Conservation (phyloP, 2,888 invertebrate species). For the Nowickia ferox region DNA sequence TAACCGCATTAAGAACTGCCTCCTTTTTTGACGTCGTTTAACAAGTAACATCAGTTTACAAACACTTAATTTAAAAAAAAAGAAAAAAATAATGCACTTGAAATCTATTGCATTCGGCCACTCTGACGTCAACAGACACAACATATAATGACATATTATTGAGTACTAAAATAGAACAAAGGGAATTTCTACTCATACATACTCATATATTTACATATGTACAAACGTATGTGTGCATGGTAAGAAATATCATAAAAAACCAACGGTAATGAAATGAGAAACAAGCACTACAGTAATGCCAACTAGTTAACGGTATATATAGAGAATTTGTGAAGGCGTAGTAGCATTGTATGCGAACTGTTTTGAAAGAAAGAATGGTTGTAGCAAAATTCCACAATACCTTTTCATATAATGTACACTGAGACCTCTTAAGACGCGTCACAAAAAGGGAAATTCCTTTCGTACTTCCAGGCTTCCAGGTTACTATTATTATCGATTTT, state of each 20-base stretch:
- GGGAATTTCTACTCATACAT: slow-evolving; percentile 4
- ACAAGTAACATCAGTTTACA: slow-evolving; percentile 8
- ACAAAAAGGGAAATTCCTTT: slow-evolving; percentile 1
- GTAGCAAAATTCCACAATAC: background rate
- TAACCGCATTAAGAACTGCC: background rate
- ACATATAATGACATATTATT: slow-evolving; percentile 38
- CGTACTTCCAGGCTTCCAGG: background rate
- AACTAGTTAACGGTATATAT: background rate
- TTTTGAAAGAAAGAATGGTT: slow-evolving; percentile 18
- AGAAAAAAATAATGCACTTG: background rate
- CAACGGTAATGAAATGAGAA: background rate
- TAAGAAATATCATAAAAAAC: background rate
- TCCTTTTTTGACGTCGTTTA: background rate
- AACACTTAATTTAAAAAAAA: background rate
- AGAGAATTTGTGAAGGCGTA: slow-evolving; percentile 23
- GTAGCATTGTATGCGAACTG: background rate
- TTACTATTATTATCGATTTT: background rate
- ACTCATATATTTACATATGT: background rate
- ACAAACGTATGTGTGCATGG: background rate
- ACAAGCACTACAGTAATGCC: background rate
- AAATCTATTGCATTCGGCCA: slow-evolving; percentile 37
- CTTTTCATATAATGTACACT: background rate
- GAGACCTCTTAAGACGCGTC: background rate
- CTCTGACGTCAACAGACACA: slow-evolving; percentile 64
- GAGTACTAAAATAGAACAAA: slow-evolving; percentile 17